Conservation (phyloP, 37 sponge, comb jelly and placozoan species). For the Beroe forskalii region DNA sequence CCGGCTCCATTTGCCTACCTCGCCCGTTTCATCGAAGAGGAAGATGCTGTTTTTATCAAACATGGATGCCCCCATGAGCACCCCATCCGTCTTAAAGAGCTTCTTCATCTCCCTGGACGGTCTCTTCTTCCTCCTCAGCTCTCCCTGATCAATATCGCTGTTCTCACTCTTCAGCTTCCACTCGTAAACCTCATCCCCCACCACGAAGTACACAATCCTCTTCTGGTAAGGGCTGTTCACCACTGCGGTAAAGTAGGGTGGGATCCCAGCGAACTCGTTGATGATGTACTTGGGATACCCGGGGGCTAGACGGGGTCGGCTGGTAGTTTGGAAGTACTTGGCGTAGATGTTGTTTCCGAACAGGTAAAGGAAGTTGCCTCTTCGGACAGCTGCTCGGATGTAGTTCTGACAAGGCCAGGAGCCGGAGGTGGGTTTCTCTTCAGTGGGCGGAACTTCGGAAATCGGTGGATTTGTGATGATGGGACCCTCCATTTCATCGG, state of each 20-base stretch:
- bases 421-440: not conserved
- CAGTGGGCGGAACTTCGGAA: not conserved
- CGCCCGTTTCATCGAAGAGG: not conserved
- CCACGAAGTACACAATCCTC: not conserved
- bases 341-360: not conserved
- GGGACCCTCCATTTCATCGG: not conserved
- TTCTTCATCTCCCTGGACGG: not conserved
- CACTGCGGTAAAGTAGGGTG: not conserved
- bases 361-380: conserved; percentile 36
- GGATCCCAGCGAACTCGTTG: not conserved
- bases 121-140: not conserved
- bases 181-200: not conserved
- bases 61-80: not conserved
- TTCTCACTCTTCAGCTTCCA: conserved; percentile 2
- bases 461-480: not conserved
- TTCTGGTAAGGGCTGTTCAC: not conserved
- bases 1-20: not conserved
- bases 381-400: not conserved
- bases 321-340: conserved; percentile 26
- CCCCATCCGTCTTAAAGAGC: not conserved
- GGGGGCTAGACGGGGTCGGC: not conserved
- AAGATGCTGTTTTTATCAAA: conserved; percentile 28
- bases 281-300: conserved; percentile 16
- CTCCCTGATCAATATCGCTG: not conserved
- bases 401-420: not conserved